Conservation (phyloP, 2,797 vertebrate genomes). For the Margarornis squamiger region DNA sequence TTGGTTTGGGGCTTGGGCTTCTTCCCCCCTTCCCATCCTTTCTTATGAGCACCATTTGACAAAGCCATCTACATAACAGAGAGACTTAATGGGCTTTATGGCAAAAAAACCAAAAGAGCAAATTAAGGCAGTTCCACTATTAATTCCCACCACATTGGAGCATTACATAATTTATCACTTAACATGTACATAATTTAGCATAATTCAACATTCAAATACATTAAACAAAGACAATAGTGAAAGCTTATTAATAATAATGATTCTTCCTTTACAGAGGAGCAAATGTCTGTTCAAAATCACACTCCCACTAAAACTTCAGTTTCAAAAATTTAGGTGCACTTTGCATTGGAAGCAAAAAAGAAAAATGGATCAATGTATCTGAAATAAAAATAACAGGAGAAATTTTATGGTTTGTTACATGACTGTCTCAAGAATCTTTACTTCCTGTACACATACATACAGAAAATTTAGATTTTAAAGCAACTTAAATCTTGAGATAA, state of each 20-base stretch:
- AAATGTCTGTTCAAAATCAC: not conserved
- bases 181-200: constrained; percentile 56
- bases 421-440: not conserved
- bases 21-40: not conserved
- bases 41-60: constrained; percentile 39
- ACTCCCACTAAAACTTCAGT: not conserved
- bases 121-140: constrained; percentile 37
- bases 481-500: not conserved
- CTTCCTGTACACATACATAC: not conserved
- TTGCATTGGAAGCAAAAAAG: not conserved
- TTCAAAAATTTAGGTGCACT: not conserved
- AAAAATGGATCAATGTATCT: not conserved
- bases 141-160: constrained; percentile 22
- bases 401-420: not conserved
- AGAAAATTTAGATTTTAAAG: not conserved
- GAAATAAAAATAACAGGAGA: not conserved
- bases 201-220: constrained; percentile 34
- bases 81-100: not conserved
- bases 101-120: not conserved
- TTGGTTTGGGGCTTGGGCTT: not conserved
- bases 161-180: constrained; percentile 55
- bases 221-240: not conserved
- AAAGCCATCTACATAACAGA: constrained; percentile 31
- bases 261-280: not conserved
- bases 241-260: not conserved